Conservation (phyloP, 2,888 invertebrate species). For the Sesia bembeciformis region DNA sequence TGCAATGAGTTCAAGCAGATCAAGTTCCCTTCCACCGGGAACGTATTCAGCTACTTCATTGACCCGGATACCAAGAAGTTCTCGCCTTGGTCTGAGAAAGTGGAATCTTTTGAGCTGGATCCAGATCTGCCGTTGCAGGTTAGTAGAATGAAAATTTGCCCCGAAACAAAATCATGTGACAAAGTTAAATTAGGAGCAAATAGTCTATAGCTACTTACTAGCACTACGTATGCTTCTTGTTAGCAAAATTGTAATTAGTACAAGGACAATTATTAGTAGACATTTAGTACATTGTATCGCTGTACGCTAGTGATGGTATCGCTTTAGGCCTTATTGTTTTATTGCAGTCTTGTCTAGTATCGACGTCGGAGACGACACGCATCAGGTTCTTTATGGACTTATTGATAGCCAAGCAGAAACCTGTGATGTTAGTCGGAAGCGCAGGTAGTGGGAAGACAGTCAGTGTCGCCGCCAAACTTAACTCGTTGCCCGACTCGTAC, state of each 20-base stretch:
- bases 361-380: conserved; percentile 92
- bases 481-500: conserved; percentile 82
- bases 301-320: no score
- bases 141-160: conserved; percentile 4
- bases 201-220: no score
- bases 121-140: conserved; percentile 91
- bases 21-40: conserved; percentile 88
- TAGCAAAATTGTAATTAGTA: no score
- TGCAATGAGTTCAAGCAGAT: conserved; percentile 92
- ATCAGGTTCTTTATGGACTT: conserved; percentile 91
- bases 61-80: conserved; percentile 90
- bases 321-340: background rate
- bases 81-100: conserved; percentile 88
- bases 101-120: conserved; percentile 86
- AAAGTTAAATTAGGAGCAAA: no score
- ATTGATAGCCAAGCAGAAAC: conserved; percentile 83
- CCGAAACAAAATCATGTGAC: no score
- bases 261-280: no score
- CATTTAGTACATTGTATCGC: no score
- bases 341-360: conserved; percentile 84
- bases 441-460: conserved; percentile 96
- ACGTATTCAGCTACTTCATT: conserved; percentile 92
- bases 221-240: no score
- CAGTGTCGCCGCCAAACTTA: conserved; percentile 88
- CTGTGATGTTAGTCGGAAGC: conserved; percentile 92